phyloP scores from a whole-genome alignment of 2,113 vertebrate species.

The Pterocles gutturalis region DNA sequence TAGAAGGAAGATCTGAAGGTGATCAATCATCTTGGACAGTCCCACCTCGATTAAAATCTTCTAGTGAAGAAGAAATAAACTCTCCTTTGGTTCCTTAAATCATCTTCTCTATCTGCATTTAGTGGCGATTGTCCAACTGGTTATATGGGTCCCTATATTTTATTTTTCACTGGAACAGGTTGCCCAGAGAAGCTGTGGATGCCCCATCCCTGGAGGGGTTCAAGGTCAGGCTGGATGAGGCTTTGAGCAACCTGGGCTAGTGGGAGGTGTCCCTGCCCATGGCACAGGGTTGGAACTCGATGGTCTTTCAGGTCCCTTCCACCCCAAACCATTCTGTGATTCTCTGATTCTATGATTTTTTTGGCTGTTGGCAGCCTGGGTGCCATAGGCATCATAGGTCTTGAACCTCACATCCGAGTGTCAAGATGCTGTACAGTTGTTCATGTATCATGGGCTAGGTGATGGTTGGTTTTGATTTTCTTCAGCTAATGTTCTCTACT shows the following conservation, averaged over 20 bases:
- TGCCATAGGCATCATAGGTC: background rate
- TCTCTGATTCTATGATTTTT: no score
- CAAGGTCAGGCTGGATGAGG: no score
- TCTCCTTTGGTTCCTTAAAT: background rate
- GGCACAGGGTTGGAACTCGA: no score
- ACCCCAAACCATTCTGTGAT: no score
- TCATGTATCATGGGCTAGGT: background rate
- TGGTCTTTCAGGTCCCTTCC: no score
- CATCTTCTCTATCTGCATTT: background rate
- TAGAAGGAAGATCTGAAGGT: background rate
- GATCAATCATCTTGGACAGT: background rate
- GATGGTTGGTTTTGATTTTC: background rate
- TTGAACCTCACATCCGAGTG: background rate
- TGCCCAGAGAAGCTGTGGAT: no score
- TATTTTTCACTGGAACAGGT: background rate
- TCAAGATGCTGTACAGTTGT: background rate
- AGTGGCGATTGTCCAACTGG: fast-evolving
- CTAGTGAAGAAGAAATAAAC: background rate
- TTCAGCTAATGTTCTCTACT: background rate
- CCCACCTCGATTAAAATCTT: background rate
- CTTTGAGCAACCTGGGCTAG: no score
- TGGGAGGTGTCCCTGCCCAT: no score
- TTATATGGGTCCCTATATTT: background rate
- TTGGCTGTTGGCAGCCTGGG: background rate
- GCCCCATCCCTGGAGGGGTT: no score